phyloP scores from a whole-genome alignment of 2,113 vertebrate species.

The Cochlearius cochlearius region DNA sequence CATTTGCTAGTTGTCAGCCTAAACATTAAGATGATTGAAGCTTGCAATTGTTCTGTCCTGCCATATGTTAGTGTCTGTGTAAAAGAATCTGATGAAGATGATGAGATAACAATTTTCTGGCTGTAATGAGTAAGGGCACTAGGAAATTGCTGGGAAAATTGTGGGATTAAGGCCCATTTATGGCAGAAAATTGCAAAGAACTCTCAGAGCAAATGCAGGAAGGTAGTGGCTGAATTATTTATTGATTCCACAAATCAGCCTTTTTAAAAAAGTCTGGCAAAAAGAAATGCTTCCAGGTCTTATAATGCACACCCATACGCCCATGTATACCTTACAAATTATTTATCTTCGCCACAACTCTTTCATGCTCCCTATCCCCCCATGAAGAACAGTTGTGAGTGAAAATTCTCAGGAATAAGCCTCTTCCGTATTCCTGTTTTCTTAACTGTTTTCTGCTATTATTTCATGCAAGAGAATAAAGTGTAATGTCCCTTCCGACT shows the following conservation, averaged over 20 bases:
- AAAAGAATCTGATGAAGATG: conserved; percentile 52
- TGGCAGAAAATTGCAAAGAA: conserved; percentile 50
- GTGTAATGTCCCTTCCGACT: background rate
- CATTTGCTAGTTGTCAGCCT: conserved; percentile 32
- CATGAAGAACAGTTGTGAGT: background rate
- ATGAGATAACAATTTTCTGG: conserved; percentile 56
- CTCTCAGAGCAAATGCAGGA: background rate
- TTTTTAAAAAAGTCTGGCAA: background rate
- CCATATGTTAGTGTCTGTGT: conserved; percentile 19
- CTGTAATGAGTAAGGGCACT: conserved; percentile 24
- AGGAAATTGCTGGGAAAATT: conserved; percentile 56
- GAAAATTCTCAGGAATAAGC: background rate
- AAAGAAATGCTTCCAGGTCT: background rate
- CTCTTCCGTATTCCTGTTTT: background rate
- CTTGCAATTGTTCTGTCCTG: conserved; percentile 38
- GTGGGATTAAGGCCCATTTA: conserved; percentile 50
- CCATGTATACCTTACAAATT: background rate
- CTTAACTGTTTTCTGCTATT: background rate
- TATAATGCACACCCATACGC: background rate
- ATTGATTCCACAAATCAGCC: conserved; percentile 22
- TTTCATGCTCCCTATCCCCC: background rate
- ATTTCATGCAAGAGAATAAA: background rate
- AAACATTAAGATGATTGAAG: conserved; percentile 42
- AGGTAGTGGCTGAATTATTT: conserved; percentile 1
- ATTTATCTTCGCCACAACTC: background rate